Conservation (phyloP, 2,888 invertebrate species). For the Erebia ligea region DNA sequence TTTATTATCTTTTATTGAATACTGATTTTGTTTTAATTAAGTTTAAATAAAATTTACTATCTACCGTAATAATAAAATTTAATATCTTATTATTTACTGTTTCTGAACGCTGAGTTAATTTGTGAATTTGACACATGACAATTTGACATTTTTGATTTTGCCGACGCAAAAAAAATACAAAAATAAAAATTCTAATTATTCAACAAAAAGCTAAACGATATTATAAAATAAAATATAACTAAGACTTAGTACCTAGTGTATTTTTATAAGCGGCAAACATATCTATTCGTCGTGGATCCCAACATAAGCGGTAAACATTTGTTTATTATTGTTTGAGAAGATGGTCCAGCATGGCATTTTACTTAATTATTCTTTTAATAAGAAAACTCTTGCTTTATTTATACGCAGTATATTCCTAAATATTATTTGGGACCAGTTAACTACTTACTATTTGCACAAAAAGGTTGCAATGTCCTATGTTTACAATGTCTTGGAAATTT, state of each 20-base stretch:
- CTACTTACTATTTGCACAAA: no score
- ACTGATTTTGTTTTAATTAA: no score
- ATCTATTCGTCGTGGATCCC: slow-evolving; percentile 65
- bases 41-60: background rate
- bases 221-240: background rate
- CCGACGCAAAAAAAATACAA: background rate
- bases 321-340: slow-evolving; percentile 44
- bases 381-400: background rate
- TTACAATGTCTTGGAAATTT: no score
- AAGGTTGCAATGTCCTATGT: no score
- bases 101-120: background rate
- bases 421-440: background rate
- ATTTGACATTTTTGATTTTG: background rate
- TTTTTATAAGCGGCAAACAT: slow-evolving; percentile 24
- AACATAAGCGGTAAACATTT: slow-evolving; percentile 61
- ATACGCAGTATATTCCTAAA: background rate
- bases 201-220: background rate
- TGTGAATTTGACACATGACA: background rate
- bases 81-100: background rate
- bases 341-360: slow-evolving; percentile 32
- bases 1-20: no score
- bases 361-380: background rate
- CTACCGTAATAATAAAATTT: no score
- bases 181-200: background rate
- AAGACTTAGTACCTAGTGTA: background rate